Evolutionary conservation across 2,113 vertebrate species (phyloP).

Genomic region (Saccopteryx leptura): DNA sequence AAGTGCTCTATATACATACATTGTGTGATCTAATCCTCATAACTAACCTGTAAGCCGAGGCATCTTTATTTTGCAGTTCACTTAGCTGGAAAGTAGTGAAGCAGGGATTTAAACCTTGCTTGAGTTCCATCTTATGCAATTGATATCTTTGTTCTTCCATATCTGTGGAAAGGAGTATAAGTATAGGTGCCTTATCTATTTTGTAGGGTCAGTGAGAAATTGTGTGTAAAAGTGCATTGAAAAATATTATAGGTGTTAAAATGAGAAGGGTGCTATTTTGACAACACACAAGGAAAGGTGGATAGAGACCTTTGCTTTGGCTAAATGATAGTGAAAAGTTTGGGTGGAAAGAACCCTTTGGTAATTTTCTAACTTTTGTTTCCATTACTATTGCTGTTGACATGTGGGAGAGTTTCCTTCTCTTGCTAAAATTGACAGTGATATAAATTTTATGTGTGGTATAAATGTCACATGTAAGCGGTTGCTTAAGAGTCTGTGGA

Average conservation of each 20-base stretch:
- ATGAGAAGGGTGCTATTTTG: neutral
- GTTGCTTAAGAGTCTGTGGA: constrained; percentile 11
- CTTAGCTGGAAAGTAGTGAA: constrained; percentile 36
- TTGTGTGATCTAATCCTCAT: neutral
- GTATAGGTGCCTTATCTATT: constrained; percentile 25
- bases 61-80: constrained; percentile 64
- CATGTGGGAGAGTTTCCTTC: constrained; percentile 43
- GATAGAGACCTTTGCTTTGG: constrained; percentile 14
- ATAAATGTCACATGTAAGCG: constrained; percentile 49
- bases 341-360: constrained; percentile 13
- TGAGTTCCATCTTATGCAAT: neutral
- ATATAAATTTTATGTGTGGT: constrained; percentile 38
- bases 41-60: neutral
- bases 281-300: neutral
- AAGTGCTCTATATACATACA: neutral
- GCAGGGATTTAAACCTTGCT: constrained; percentile 21
- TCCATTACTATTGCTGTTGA: constrained; percentile 58
- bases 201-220: constrained; percentile 26
- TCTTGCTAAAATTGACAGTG: constrained; percentile 54
- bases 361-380: constrained; percentile 62
- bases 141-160: constrained; percentile 47
- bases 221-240: constrained; percentile 64
- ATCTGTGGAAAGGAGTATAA: constrained; percentile 51
- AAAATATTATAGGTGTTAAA: constrained; percentile 32
- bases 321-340: constrained; percentile 43